Base-by-base conservation (phyloP, 2,888 invertebrate species). In the Sinelater perroti region DNA sequence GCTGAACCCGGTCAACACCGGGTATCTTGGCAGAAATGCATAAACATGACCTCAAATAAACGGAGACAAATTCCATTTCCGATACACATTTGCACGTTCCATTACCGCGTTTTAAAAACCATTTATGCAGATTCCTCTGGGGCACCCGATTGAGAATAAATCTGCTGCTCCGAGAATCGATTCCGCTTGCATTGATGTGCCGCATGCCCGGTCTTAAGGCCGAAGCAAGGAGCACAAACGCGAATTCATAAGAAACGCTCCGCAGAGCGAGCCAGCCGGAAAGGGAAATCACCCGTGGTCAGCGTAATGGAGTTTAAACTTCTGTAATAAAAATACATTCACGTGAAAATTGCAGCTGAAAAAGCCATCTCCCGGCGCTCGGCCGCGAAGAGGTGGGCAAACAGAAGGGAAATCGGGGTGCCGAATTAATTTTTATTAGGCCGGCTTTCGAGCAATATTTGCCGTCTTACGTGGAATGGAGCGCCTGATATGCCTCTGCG, bases 231-330 rank as follows among this genome's bases (percentile, higher is more conserved):
- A 42, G 44, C 28, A 44, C 26, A 31, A 46, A 46, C 11, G 31
- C 20, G 20, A 45, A 44, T 26, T 31, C 31, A 31, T 31, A 46
- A n/a, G 18, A 45, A 28, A 28, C 16, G 26, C 16, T 30, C 16
- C 45, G 46, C 20, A 21, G 18, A 11, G 31, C 45, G n/a, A 46
- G 17, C 20, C 31, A 33, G 13, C 46, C 46, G 46, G 46, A 46
- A 46, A 46, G 18, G 46, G 46, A 46, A 46, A 46, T 46, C 46
- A 20, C 30, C 46, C 46, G 46, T 46, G 46, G 46, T 46, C 46
- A 46, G 31, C 16, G 46, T 46, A 46, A 46, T 46, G 31, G 46
- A 20, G 46, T 46, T 46, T 46, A 46, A 46, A 46, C 46, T 46
- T 46, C 46, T 33, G 31, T 46, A 46, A 46, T 46, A 46, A 46